These are phyloP conservation scores for Lithophane ornitopus DNA, from an alignment of 2,888 invertebrate genomes.

Conservation along the genomic window DNA sequence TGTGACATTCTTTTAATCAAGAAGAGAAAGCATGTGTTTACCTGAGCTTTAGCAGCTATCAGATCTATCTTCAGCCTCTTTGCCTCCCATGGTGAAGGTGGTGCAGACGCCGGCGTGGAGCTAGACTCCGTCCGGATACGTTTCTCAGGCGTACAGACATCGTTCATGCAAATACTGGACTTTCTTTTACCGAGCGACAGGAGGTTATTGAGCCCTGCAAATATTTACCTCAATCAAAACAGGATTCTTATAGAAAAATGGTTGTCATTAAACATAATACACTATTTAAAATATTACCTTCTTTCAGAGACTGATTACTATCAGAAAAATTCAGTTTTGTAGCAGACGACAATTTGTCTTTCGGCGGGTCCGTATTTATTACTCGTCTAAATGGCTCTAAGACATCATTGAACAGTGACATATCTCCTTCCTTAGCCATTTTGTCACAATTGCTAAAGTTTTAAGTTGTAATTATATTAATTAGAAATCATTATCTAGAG, in stretches of 20 bases:
- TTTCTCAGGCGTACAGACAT: conserved; percentile 82
- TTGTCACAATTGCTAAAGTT: conserved; percentile 40
- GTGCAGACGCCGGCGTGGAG: conserved; percentile 71
- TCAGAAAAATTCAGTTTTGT: conserved; percentile 87
- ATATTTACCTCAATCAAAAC: conserved; percentile 8
- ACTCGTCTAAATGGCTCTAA: conserved; percentile 87
- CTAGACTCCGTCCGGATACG: conserved; percentile 81
- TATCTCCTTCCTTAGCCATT: conserved; percentile 87
- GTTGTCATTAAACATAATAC: neutral
- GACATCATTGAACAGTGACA: conserved; percentile 87
- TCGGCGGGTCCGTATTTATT: conserved; percentile 87
- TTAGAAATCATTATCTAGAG: conserved; percentile 46
- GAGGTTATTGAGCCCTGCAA: conserved; percentile 80
- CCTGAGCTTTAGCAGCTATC: conserved; percentile 91
- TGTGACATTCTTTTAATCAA: neutral
- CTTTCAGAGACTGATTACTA: conserved; percentile 85
- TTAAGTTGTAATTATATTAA: conserved; percentile 20
- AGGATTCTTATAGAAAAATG: neutral
- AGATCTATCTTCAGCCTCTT: conserved; percentile 92
- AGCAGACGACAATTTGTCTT: conserved; percentile 86
- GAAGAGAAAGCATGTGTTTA: conserved; percentile 61
- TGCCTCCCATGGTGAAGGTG: conserved; percentile 92
- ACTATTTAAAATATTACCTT: conserved; percentile 74
- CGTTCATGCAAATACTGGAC: conserved; percentile 76
- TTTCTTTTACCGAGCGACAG: conserved; percentile 84